Base-by-base conservation (phyloP, 2,888 invertebrate genomes). In the Marronus borbonicus region DNA sequence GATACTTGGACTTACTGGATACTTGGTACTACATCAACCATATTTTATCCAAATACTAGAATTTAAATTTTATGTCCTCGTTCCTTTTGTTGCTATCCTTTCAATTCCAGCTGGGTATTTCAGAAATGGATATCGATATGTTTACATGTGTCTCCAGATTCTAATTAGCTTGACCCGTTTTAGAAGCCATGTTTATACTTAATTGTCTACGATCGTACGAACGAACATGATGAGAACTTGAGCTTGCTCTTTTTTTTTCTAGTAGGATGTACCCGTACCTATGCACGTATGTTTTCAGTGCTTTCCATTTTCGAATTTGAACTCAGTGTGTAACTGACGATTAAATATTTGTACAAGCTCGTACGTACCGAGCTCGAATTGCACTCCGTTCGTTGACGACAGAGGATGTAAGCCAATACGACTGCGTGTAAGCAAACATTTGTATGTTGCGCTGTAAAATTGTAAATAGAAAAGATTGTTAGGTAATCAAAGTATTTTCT, bases 321-420 rank as follows among this genome's bases (percentile, higher is more conserved):
- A 17, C 58, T 36, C 55, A 17, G 70, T 31, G 68, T 68, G 36
- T 17, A 36, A 52, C 70, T 44, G 17, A 44, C 36, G 39, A 17
- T 70, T 70, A 58, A 70, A 70, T 70, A 70, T 70, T 70, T 70
- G 66, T 44, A n/a, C 28, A 66, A 66, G 44, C 28, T 17, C 60
- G 20, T 60, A 60, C n/a, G 10, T 39, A 39, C 39, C 12, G 17
- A 39, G 31, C 39, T 65, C n/a, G 7, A 31, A 17, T 17, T 4
- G 39, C 17, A 36, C 36, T 65, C 31, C 4, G 36, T 36, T 14
- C 14, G 17, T 3, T n/a, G 39, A n/a, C 39, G 39, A n/a, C 3
- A 65, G 39, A 39, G 31, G n/a, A 36, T 65, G 36, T 65, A 39
- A 65, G n/a, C 28, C 8, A 24, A 17, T 55, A 69, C 24, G 28